These are phyloP conservation scores for Solen grandis DNA, from an alignment of 1,140 invertebrate genomes.

Conservation along the genomic window DNA sequence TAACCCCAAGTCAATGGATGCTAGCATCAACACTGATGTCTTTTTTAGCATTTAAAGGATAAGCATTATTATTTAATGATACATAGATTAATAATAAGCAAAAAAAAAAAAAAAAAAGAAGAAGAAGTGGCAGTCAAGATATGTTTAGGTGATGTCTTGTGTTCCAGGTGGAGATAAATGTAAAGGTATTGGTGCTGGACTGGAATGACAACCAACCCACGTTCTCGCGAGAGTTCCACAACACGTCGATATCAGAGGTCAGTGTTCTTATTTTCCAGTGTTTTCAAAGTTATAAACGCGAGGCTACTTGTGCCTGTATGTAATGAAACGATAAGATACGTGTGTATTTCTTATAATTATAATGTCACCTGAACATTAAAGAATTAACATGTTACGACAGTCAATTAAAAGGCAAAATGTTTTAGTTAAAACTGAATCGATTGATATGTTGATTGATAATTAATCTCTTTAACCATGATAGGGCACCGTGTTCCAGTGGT, in stretches of 20 bases:
- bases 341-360: no score
- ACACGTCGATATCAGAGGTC: slow-evolving; percentile 19
- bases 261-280: background rate
- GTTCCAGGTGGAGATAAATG: slow-evolving; percentile 16
- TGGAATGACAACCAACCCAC: slow-evolving; percentile 33
- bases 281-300: background rate
- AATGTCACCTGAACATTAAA: background rate
- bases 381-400: background rate
- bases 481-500: no score
- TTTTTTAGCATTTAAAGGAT: background rate
- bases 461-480: no score
- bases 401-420: background rate
- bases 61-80: no score
- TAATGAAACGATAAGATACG: background rate
- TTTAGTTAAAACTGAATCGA: background rate
- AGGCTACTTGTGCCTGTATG: background rate
- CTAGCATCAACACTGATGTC: background rate
- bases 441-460: no score
- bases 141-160: background rate
- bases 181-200: slow-evolving; percentile 31
- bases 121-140: background rate
- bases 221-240: background rate
- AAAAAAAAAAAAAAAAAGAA: background rate
- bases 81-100: background rate
- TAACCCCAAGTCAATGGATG: background rate